These are phyloP conservation scores for Parochlus steinenii DNA, from an alignment of 2,888 invertebrate species.

Conservation along the genomic window DNA sequence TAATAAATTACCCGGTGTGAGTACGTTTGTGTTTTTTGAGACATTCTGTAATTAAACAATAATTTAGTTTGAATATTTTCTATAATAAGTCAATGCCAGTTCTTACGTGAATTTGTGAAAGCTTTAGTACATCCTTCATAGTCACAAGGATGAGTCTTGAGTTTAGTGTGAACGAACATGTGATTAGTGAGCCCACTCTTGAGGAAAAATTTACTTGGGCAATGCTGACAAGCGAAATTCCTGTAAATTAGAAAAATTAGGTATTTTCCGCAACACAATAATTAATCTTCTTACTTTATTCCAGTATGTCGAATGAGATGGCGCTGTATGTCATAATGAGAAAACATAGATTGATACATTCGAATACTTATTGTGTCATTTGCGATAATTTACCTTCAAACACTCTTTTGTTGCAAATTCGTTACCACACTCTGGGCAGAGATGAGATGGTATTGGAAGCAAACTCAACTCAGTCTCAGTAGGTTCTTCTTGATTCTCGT, in stretches of 20 bases:
- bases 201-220: slow-evolving; percentile 39
- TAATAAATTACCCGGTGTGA: slow-evolving; percentile 41
- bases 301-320: too few species aligned
- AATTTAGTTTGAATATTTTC: too few species aligned
- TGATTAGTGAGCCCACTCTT: slow-evolving; percentile 33
- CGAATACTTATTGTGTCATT: too few species aligned
- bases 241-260: background rate
- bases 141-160: too few species aligned
- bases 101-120: slow-evolving; percentile 38
- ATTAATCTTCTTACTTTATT: too few species aligned
- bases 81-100: too few species aligned
- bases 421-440: slow-evolving; percentile 39
- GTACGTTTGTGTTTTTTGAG: slow-evolving; percentile 46
- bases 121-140: slow-evolving; percentile 38
- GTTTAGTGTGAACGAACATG: slow-evolving; percentile 32
- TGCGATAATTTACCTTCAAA: too few species aligned
- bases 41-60: too few species aligned
- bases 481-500: too few species aligned
- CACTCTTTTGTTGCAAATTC: slow-evolving; percentile 39
- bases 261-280: background rate
- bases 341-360: too few species aligned
- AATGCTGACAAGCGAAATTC: slow-evolving; percentile 34
- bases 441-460: slow-evolving; percentile 22
- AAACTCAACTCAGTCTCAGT: too few species aligned
- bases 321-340: too few species aligned